These are phyloP conservation scores for Rallus limicola DNA, from an alignment of 2,113 vertebrate genomes.

Conservation along the genomic window DNA sequence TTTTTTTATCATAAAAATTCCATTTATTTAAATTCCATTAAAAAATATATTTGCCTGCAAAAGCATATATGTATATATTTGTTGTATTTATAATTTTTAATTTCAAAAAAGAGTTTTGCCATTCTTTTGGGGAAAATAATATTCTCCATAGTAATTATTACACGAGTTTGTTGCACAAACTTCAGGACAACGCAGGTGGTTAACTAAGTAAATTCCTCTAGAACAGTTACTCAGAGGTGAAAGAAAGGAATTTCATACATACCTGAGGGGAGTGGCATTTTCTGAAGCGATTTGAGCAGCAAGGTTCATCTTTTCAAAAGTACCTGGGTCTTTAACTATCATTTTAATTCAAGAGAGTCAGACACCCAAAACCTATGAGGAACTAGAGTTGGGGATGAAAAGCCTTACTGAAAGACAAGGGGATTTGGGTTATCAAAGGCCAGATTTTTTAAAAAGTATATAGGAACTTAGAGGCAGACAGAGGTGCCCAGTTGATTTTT, in stretches of 20 bases:
- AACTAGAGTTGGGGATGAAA: constrained; percentile 46
- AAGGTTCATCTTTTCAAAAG: neutral
- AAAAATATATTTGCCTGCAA: constrained; percentile 75
- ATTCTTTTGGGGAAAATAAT: constrained; percentile 44
- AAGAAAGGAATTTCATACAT: neutral
- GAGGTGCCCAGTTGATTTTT: neutral
- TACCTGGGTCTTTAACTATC: neutral
- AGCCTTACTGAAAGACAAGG: neutral
- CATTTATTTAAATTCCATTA: constrained; percentile 81
- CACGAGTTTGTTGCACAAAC: neutral
- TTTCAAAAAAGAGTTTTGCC: constrained; percentile 39
- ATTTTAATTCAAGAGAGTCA: constrained; percentile 17
- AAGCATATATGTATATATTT: constrained; percentile 59
- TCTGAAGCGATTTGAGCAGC: neutral
- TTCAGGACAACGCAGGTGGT: constrained; percentile 33
- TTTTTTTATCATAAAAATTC: constrained; percentile 79
- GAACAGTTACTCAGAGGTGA: neutral
- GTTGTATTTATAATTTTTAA: constrained; percentile 73
- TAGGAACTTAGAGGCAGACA: constrained; percentile 2
- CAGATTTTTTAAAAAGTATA: constrained; percentile 4
- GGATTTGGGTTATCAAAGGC: constrained; percentile 52
- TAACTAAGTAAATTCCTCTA: constrained; percentile 36
- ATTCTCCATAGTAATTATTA: constrained; percentile 56
- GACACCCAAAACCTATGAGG: neutral
- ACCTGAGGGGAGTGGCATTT: neutral